A percentile compares a stretch with the other conserved stretches of the same genome.
These are phyloP conservation scores for Chiloscyllium plagiosum DNA, from an alignment of 2,113 vertebrate species.

Conservation along the genomic window DNA sequence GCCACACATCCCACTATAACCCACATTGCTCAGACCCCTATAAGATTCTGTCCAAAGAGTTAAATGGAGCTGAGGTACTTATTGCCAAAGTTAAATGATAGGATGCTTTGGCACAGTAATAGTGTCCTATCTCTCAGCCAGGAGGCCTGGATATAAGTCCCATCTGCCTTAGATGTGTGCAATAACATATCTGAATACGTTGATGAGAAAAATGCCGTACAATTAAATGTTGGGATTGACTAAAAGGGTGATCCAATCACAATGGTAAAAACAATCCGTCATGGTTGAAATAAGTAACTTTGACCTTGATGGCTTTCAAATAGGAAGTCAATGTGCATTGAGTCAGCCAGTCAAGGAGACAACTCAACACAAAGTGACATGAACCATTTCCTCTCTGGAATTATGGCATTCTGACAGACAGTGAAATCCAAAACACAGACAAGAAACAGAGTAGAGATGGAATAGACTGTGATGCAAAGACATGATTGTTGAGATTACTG, in stretches of 20 bases:
- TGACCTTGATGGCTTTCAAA: neutral
- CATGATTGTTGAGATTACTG: neutral
- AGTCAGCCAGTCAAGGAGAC: neutral
- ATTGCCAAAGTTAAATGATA: neutral
- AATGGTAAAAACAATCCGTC: neutral
- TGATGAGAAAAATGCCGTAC: no score
- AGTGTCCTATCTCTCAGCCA: no score
- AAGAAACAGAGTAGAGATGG: neutral
- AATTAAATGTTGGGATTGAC: neutral
- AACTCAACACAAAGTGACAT: neutral
- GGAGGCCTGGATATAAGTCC: no score
- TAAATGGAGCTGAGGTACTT: neutral
- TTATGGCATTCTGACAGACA: neutral
- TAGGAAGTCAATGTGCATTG: neutral
- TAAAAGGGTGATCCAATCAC: no score
- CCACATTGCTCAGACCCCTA: no score
- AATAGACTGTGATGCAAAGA: neutral
- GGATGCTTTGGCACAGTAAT: no score
- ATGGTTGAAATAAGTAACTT: neutral
- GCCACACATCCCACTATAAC: no score
- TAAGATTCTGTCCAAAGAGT: no score
- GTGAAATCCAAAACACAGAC: neutral
- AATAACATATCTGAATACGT: no score
- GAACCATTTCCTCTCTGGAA: neutral
- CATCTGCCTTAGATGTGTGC: no score